phyloP scores from a whole-genome alignment of 2,797 vertebrate genomes.

The Rhincodon typus region DNA sequence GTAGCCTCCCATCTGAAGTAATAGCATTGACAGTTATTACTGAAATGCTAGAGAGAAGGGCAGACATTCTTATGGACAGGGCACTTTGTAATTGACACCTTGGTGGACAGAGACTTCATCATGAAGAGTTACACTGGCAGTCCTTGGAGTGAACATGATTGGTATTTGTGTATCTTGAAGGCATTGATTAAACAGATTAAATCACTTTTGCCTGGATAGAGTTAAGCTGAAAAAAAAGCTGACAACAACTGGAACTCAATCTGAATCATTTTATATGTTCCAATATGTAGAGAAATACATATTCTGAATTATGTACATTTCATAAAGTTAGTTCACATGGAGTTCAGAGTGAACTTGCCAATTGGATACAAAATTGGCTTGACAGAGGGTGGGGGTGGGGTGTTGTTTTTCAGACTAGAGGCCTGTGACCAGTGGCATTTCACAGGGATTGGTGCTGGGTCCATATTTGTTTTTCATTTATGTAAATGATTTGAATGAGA shows the following conservation, averaged over 20 bases:
- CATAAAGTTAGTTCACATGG: too few species aligned
- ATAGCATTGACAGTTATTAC: not conserved
- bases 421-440: too few species aligned
- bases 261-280: not conserved
- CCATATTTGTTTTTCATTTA: too few species aligned
- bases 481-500: too few species aligned
- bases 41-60: not conserved
- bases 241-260: not conserved
- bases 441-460: too few species aligned
- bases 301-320: not conserved
- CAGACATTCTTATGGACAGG: not conserved
- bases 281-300: not conserved
- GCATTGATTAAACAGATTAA: not conserved
- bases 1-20: not conserved
- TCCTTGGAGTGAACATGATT: not conserved
- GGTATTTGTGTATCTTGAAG: not conserved
- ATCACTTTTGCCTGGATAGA: not conserved
- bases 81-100: constrained; percentile 8
- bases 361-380: too few species aligned
- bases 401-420: too few species aligned
- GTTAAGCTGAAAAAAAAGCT: not conserved
- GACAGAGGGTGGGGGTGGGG: too few species aligned
- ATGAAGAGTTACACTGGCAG: not conserved
- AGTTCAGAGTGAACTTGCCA: too few species aligned
- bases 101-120: constrained; percentile 5